Percentiles rank a stretch among this genome's conserved stretches.
Evolutionary conservation across 2,113 vertebrate genomes (phyloP).

Genomic region (Hystrix cristata): DNA sequence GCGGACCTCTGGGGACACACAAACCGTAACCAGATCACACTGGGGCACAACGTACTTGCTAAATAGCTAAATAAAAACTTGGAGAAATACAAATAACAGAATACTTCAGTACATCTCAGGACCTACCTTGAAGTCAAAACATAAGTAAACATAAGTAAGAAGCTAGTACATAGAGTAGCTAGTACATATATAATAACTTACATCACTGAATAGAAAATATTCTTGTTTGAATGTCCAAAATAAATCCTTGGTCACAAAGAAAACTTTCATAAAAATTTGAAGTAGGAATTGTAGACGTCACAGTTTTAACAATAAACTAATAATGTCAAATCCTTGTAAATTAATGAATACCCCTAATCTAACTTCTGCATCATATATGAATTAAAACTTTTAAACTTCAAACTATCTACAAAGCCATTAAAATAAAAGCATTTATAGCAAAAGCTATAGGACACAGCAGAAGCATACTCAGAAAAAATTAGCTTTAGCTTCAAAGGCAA

Average conservation of each 20-base stretch:
- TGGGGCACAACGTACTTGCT: neutral
- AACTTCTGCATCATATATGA: slow-evolving; percentile 29
- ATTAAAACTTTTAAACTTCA: slow-evolving; percentile 38
- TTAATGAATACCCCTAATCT: neutral
- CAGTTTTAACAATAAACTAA: neutral
- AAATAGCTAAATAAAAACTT: neutral
- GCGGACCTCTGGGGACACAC: neutral
- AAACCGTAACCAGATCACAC: neutral
- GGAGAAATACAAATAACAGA: neutral
- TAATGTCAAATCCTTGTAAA: neutral
- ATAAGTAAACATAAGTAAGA: neutral
- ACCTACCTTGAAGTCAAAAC: slow-evolving; percentile 8
- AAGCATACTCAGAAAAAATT: neutral
- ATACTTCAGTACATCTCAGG: neutral
- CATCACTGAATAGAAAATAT: slow-evolving; percentile 21
- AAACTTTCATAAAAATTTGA: neutral
- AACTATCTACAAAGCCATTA: neutral
- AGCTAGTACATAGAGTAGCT: neutral
- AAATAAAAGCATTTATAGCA: slow-evolving; percentile 33
- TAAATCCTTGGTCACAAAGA: neutral
- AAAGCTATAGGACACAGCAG: slow-evolving; percentile 19
- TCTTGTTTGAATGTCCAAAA: slow-evolving; percentile 30
- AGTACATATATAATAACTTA: neutral
- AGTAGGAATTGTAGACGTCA: neutral
- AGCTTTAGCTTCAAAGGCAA: neutral